Base-by-base conservation (phyloP, 2,113 vertebrate genomes). In the Alosa alosa region DNA sequence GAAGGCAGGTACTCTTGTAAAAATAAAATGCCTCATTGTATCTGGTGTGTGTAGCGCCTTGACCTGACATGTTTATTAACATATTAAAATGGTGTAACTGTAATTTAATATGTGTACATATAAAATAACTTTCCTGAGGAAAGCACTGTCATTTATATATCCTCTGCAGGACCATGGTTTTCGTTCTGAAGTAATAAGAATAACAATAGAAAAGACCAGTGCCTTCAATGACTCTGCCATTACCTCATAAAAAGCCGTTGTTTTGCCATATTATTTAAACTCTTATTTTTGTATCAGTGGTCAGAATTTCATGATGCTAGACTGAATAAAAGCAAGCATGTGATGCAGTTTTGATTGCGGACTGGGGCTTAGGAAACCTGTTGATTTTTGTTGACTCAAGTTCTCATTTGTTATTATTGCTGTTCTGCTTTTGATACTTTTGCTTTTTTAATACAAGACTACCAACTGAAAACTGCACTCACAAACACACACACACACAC, bases 221-320 rank as follows among this genome's bases (percentile, higher is more conserved):
- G 90, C 91, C 91, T 93, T 89, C 87, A 89, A 92, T 89, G 90
- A 86, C 87, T 90, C 81, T 92, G 88, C 91, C 91, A 91, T 93
- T 93, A 94, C 93, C 92, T 95, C 92, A 90, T 93, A 88, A 57
- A 90, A 88, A 50, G 92, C 84, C 90, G 89, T 78, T 4, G 87
- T 92, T 94, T 93, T 93, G 88, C 86, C 85, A 89, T 92, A 93
- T 92, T 93, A 93, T 93, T 94, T 93, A 94, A 94, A 93, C 88
- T 64, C 45, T 91, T 87, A 86, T 92, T 88, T 83, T 92, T 94
- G 89, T 94, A 94, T 91, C 90, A 88, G 88, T 93, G 91, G 90
- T 92, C 88, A 92, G 78, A 45, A 86, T 89, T 89, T 91, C 88
- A 90, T 93, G 90, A 92, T 90, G 90, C 88, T 90, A 89, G 89